Evolutionary conservation across 2,888 invertebrate genomes (phyloP).

Genomic region (Malachius bipustulatus): DNA sequence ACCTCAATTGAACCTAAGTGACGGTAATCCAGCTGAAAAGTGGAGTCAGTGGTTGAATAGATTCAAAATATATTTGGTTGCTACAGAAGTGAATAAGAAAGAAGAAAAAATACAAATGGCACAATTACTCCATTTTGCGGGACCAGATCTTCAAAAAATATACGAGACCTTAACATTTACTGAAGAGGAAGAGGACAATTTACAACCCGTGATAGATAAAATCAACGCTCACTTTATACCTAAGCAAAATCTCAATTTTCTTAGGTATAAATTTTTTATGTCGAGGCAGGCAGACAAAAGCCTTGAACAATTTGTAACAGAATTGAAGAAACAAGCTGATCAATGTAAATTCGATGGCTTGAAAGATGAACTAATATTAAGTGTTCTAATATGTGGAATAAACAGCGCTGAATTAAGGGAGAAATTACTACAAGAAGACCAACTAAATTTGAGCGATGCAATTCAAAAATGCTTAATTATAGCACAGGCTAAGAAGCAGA

Average conservation of each 20-base stretch:
- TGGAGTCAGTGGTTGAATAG: no score
- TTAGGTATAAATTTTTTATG: no score
- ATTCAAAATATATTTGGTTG: no score
- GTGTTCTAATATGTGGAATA: conserved; percentile 8
- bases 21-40: no score
- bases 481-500: conserved; percentile 3
- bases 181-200: conserved; percentile 12
- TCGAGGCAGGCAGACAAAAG: conserved; percentile 6
- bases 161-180: conserved; percentile 14
- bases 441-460: conserved; percentile 11
- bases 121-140: no score
- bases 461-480: conserved; percentile 14
- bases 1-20: no score
- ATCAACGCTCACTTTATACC: conserved; percentile 18
- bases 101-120: no score
- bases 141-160: no score
- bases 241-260: conserved; percentile 11
- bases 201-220: conserved; percentile 12
- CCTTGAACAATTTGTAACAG: conserved; percentile 10
- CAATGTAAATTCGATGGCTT: conserved; percentile 9
- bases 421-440: conserved; percentile 13
- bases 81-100: no score
- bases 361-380: conserved; percentile 1
- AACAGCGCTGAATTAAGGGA: conserved; percentile 10
- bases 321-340: conserved; percentile 6